These are phyloP conservation scores for Clarias laeviceps DNA, from an alignment of 2,797 vertebrate species.

Conservation along the genomic window DNA sequence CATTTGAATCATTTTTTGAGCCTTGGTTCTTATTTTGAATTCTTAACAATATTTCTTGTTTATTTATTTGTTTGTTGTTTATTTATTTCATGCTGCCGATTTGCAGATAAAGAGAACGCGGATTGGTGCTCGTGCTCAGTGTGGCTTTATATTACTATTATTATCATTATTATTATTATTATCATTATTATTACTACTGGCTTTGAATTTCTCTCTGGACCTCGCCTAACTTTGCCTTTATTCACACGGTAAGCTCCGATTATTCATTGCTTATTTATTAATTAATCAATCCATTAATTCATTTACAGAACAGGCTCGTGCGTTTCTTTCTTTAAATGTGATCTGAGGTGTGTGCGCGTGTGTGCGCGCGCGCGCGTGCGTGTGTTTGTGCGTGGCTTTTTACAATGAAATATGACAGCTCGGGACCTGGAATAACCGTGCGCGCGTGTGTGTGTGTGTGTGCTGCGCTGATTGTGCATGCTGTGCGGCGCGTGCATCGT, in stretches of 20 bases:
- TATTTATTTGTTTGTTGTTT: slow-evolving; percentile 12
- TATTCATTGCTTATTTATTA: slow-evolving; percentile 54
- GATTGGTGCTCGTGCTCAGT: slow-evolving; percentile 23
- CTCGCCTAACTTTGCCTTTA: slow-evolving; percentile 76
- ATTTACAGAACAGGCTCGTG: background rate
- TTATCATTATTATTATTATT: slow-evolving; percentile 66
- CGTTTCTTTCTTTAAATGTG: slow-evolving; percentile 5
- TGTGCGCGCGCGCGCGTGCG: background rate
- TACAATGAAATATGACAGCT: slow-evolving; percentile 5
- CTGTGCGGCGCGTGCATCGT: slow-evolving; percentile 15
- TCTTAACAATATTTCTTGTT: background rate
- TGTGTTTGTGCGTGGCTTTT: background rate
- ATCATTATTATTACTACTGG: slow-evolving; percentile 59
- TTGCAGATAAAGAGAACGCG: slow-evolving; percentile 66
- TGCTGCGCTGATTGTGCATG: slow-evolving; percentile 27
- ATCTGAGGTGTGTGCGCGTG: background rate
- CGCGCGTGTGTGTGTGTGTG: background rate
- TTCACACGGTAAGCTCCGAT: slow-evolving; percentile 81
- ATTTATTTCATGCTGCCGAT: slow-evolving; percentile 54
- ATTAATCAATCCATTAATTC: background rate
- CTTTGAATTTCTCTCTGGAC: slow-evolving; percentile 77
- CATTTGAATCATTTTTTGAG: slow-evolving; percentile 77
- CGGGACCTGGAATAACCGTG: background rate
- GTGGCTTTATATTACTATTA: slow-evolving; percentile 64
- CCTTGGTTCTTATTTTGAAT: slow-evolving; percentile 18